A percentile compares a stretch with the other conserved stretches of the same genome.
phyloP scores from a whole-genome alignment of 2,113 vertebrate genomes.

The Laticauda colubrina region DNA sequence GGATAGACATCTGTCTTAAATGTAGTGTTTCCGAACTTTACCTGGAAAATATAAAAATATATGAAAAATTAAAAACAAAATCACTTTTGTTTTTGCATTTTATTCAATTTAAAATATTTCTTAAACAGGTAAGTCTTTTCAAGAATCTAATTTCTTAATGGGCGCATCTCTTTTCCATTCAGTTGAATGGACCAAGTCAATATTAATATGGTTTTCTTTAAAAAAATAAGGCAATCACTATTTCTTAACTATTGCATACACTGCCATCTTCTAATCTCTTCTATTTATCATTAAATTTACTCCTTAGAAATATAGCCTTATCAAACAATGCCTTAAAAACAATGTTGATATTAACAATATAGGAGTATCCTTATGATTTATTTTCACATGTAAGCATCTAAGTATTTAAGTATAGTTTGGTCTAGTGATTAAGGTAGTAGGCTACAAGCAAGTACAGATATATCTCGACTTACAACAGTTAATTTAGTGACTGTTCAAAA shows the following conservation, averaged over 20 bases:
- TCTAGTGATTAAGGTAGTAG: too few species aligned
- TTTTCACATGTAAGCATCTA: too few species aligned
- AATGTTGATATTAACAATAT: not conserved
- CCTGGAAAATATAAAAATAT: slow-evolving; percentile 71
- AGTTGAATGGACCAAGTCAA: not conserved
- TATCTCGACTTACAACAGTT: not conserved
- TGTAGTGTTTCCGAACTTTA: slow-evolving; percentile 97
- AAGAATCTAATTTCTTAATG: not conserved
- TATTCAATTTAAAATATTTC: not conserved
- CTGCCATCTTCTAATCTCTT: not conserved
- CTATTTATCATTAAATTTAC: not conserved
- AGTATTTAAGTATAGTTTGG: too few species aligned
- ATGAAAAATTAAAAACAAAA: slow-evolving; percentile 12
- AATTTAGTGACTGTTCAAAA: not conserved
- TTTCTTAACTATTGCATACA: not conserved
- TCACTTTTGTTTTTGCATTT: not conserved
- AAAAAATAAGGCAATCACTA: not conserved
- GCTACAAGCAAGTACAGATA: not conserved
- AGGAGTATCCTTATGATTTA: not conserved
- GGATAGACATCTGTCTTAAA: slow-evolving; percentile 97
- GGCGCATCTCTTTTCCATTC: not conserved
- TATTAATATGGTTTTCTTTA: not conserved
- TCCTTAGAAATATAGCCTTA: not conserved
- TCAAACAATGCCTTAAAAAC: not conserved
- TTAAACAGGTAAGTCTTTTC: not conserved